Conservation (phyloP, 1,140 invertebrate species). For the Thereuonema tuberculata region DNA sequence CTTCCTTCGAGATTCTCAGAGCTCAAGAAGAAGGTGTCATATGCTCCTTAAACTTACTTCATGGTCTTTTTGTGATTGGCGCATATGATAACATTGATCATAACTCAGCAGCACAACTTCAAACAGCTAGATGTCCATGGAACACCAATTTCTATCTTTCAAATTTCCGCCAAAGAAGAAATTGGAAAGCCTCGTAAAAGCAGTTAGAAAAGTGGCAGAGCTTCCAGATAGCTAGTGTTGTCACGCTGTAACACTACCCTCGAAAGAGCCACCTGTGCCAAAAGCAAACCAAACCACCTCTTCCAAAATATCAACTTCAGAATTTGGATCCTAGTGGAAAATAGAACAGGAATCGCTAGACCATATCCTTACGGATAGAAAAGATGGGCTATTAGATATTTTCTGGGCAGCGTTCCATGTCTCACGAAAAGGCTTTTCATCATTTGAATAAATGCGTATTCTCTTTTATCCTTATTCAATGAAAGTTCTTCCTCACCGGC, state of each 20-base stretch:
- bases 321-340: conserved; percentile 8
- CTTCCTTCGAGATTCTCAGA: background rate
- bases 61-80: background rate
- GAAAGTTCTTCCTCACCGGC: background rate
- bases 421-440: background rate
- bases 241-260: conserved; percentile 9
- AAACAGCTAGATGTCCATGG: no score
- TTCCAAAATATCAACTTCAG: conserved; percentile 7
- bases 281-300: conserved; percentile 9
- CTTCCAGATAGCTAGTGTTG: conserved; percentile 10
- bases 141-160: background rate
- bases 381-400: conserved; percentile 5
- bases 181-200: background rate
- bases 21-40: background rate
- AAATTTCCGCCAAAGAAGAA: background rate
- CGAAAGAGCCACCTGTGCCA: conserved; percentile 2
- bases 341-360: conserved; percentile 8
- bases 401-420: conserved; percentile 1
- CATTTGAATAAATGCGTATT: background rate
- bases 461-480: background rate
- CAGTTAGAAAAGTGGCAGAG: conserved; percentile 5
- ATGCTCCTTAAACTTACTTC: background rate
- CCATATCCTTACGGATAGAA: conserved; percentile 6
- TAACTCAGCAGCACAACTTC: background rate
- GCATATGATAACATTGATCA: background rate